Evolutionary conservation across 2,888 invertebrate genomes (phyloP).

Genomic region (Aleiodes alternator): DNA sequence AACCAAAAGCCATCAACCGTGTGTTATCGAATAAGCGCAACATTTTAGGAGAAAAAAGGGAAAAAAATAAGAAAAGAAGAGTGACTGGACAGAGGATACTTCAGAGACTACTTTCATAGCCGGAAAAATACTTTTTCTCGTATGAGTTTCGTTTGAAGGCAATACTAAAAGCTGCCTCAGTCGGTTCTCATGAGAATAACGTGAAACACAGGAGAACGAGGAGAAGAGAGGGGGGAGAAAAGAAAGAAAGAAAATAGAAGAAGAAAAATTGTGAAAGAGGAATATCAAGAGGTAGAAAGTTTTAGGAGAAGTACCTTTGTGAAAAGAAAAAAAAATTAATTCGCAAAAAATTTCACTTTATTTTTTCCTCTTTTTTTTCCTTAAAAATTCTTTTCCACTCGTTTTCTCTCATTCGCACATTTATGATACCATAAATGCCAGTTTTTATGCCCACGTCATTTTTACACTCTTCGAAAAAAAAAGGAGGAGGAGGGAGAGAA

Average conservation of each 20-base stretch:
- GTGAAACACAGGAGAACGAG: constrained; percentile 34
- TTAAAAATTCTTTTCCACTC: constrained; percentile 1
- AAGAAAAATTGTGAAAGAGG: constrained; percentile 22
- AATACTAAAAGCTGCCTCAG: constrained; percentile 45
- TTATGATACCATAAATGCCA: constrained; percentile 22
- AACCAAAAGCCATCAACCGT: constrained; percentile 6
- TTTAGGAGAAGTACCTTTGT: constrained; percentile 40
- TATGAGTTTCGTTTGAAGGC: constrained; percentile 41
- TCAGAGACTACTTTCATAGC: constrained; percentile 28
- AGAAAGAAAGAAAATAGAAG: constrained; percentile 31
- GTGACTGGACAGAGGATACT: constrained; percentile 15
- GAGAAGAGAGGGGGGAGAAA: constrained; percentile 11
- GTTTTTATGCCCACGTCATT: constrained; percentile 25
- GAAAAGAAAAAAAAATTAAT: constrained; percentile 63
- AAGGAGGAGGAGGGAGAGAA: neutral
- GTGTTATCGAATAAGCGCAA: constrained; percentile 29
- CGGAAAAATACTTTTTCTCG: constrained; percentile 35
- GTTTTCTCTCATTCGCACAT: neutral
- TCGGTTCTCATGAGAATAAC: constrained; percentile 33
- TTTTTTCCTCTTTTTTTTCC: constrained; percentile 50
- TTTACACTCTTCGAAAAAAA: constrained; percentile 1
- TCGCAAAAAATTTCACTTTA: constrained; percentile 65
- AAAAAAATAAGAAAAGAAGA: neutral
- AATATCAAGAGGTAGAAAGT: constrained; percentile 30
- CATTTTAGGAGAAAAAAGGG: neutral